Conservation (phyloP, 2,797 vertebrate genomes). For the Pangasius macronema region DNA sequence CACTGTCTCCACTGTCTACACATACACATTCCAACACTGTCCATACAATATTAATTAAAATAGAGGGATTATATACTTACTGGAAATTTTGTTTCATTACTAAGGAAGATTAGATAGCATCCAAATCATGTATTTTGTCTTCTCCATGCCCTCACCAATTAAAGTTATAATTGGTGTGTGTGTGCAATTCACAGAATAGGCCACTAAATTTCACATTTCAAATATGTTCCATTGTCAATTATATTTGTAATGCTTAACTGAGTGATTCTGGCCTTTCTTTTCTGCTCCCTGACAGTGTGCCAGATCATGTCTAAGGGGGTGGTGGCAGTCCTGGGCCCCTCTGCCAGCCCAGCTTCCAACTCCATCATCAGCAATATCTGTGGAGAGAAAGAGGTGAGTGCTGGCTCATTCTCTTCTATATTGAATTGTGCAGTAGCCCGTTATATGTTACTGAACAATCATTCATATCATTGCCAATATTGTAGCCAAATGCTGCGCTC, state of each 20-base stretch:
- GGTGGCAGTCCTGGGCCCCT: constrained; percentile 93
- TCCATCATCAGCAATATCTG: constrained; percentile 99
- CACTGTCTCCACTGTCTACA: not conserved
- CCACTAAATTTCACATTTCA: not conserved
- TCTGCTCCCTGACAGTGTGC: constrained; percentile 82
- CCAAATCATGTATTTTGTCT: not conserved
- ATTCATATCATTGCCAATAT: constrained; percentile 45
- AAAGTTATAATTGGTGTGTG: not conserved
- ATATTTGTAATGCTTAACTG: constrained; percentile 12
- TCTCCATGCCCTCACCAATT: not conserved
- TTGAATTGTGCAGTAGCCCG: constrained; percentile 11
- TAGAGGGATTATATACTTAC: not conserved
- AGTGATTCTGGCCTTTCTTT: constrained; percentile 45
- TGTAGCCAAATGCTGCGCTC: not conserved
- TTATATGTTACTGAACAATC: constrained; percentile 35
- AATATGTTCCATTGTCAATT: not conserved
- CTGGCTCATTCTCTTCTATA: constrained; percentile 21
- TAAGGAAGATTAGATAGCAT: not conserved
- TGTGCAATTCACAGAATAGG: not conserved
- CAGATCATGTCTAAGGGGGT: constrained; percentile 98
- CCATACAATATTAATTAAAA: constrained; percentile 1
- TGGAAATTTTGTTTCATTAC: not conserved
- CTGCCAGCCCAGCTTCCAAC: constrained; percentile 95
- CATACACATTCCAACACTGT: not conserved
- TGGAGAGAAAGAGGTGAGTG: constrained; percentile 96